Conservation (phyloP, 2,113 vertebrate genomes). For the Thomomys bottae region DNA sequence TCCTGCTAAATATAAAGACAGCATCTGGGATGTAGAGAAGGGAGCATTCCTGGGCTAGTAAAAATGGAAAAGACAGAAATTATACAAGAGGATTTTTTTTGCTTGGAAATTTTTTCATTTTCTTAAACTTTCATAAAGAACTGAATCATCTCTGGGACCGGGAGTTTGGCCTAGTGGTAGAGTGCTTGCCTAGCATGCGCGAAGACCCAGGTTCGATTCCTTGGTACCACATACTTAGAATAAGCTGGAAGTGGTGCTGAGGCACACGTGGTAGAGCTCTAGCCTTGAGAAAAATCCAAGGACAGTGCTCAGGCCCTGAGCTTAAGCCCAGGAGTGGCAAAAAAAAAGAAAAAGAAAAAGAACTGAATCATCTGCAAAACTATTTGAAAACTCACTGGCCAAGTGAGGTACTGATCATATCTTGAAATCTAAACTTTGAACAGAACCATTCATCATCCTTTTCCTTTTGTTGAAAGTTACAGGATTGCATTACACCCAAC, state of each 20-base stretch:
- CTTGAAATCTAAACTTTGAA: background rate
- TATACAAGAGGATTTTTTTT: background rate
- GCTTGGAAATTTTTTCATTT: background rate
- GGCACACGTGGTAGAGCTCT: no score
- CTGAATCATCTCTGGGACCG: no score
- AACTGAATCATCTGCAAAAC: no score
- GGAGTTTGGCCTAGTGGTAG: no score
- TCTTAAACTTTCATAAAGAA: background rate
- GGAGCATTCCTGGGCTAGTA: background rate
- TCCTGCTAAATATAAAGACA: background rate
- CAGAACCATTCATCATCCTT: background rate
- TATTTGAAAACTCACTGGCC: background rate
- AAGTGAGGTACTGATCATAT: background rate
- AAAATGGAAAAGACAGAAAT: background rate
- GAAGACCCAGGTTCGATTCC: no score
- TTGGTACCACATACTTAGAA: no score
- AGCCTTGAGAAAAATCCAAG: no score
- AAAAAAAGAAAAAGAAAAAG: background rate
- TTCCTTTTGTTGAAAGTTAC: background rate
- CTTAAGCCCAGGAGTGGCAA: no score
- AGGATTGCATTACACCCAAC: background rate
- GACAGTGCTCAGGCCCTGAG: no score
- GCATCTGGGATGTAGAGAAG: background rate
- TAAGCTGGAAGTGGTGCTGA: no score
- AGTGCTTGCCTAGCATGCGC: no score